Evolutionary conservation across 2,888 invertebrate genomes (phyloP), one percentile per base, ranked within the genome.

Genomic region (Patella caerulea): DNA sequence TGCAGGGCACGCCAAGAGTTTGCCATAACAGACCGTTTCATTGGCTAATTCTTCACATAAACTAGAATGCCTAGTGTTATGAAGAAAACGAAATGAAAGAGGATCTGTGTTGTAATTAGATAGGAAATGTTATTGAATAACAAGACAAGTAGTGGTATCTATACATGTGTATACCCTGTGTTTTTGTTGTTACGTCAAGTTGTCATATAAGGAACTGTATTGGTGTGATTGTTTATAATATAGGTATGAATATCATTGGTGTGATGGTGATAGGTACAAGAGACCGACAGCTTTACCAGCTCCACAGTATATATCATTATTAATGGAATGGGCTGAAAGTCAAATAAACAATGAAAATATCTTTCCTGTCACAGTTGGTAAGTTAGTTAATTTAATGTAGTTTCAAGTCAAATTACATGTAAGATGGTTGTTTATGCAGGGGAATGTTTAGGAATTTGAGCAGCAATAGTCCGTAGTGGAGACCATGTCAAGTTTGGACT

Each of bases 281-380:
- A 93, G 92, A 79, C 92, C 92, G 5, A 96, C 96, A 34, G 94
- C 94, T 56, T 91, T 97, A 78, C 96, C 97, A 12, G 97, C 97
- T 7, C 95, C 95, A 45, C 94, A 95, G 88, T 97, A 97, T 89
- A 95, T 97, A 79, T 94, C 94, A 80, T 93, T 96, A 73, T 92
- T 97, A 24, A 97, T 97, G 96, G 97, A 97, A 90, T 97, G 97
- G 97, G 95, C 96, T 71, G 97, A 97, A 92, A 92, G 94, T 70
- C 96, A 97, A 92, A 97, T 97, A 84, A 97, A 97, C 91, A 95
- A 97, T 91, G 97, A 97, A 92, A 93, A 94, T 69, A 92, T 96
- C 74, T 97, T 97, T 90, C 97, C 97, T 0, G 95, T 96, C 24
- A 95, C 95, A 78, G 95, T 95, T 84, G 94, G 95, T 94, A 87